Percentiles rank a stretch among this genome's conserved stretches.
Evolutionary conservation across 2,888 invertebrate genomes (phyloP).

Genomic region (Diplolepis rosae): DNA sequence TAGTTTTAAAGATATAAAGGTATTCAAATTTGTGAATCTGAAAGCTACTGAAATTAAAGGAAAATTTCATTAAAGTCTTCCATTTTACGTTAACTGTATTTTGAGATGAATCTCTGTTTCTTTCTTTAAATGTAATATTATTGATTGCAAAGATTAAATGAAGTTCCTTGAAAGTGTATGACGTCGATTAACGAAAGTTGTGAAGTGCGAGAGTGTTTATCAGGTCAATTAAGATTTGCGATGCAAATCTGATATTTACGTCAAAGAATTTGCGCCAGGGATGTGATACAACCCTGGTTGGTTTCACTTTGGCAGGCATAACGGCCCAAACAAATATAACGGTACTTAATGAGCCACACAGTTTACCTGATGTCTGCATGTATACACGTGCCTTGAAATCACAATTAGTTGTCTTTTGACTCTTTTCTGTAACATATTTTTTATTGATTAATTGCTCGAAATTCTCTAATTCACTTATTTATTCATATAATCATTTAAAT

Average conservation of each 20-base stretch:
- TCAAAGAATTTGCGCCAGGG: conserved; percentile 45
- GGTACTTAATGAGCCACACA: conserved; percentile 69
- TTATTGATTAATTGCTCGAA: no score
- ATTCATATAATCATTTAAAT: no score
- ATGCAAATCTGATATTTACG: conserved; percentile 39
- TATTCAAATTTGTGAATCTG: no score
- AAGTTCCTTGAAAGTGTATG: conserved; percentile 33
- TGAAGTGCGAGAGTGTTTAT: conserved; percentile 42
- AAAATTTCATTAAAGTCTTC: no score
- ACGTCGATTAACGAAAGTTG: conserved; percentile 52
- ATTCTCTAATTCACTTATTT: no score
- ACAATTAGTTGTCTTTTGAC: neutral
- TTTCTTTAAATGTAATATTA: no score
- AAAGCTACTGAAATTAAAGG: no score
- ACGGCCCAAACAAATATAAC: conserved; percentile 73
- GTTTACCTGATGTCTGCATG: conserved; percentile 16
- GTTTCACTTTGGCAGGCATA: conserved; percentile 70
- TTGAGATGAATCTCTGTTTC: no score
- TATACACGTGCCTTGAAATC: neutral
- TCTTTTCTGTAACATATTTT: no score
- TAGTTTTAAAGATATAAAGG: no score
- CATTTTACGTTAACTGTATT: no score
- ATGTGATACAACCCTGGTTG: conserved; percentile 48
- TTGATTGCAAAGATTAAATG: neutral
- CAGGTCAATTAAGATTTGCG: conserved; percentile 47